Evolutionary conservation across 2,888 invertebrate species (phyloP), one percentile per base, ranked within the genome.

Genomic region (Callinectes sapidus): DNA sequence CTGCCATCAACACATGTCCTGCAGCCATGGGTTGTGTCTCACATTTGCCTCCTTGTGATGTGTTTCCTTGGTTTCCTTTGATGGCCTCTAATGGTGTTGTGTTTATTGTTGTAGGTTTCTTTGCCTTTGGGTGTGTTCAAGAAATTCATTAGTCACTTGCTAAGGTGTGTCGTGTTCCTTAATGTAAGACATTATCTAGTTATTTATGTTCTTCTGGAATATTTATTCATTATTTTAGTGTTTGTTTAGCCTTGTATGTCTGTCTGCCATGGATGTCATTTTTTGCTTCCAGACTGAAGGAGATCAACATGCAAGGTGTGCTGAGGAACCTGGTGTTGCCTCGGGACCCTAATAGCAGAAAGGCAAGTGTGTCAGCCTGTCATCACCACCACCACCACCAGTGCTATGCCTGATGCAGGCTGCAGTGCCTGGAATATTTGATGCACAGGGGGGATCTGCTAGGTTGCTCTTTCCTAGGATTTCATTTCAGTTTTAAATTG

Each of bases 241-340:
- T 77, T n/a, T 13, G 71, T 77, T 77, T 77, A 61, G 5, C 18
- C 23, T 23, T 23, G 32, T 23, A 18, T 35, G 85, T 35, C 32
- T 85, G 85, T 85, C 39, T 18, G 85, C 32, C 23, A 89, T 89
- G 54, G 28, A 71, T 90, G 54, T 93, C 55, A 85, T 88, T 32
- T 87, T 88, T 77, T 54, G 89, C 54, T 95, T 94, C 10, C 94
- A 95, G 95, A 92, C 95, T 96, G 90, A 95, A 96, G 92, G 96
- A 96, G 87, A 87, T 94, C 18, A 90, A 23, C 39, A 92, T 94
- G 91, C 88, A 93, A 32, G 89, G 66, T 23, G 91, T 94, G 13
- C 86, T 94, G 55, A 71, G 88, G 61, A 93, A 88, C 23, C 90
- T 94, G 23, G 88, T 85, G 61, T 55, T 93, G 16, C 85, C 90